Percentiles rank a stretch among this genome's conserved stretches.
phyloP scores from a whole-genome alignment of 1,140 invertebrate species.

The Drosophila persimilis region DNA sequence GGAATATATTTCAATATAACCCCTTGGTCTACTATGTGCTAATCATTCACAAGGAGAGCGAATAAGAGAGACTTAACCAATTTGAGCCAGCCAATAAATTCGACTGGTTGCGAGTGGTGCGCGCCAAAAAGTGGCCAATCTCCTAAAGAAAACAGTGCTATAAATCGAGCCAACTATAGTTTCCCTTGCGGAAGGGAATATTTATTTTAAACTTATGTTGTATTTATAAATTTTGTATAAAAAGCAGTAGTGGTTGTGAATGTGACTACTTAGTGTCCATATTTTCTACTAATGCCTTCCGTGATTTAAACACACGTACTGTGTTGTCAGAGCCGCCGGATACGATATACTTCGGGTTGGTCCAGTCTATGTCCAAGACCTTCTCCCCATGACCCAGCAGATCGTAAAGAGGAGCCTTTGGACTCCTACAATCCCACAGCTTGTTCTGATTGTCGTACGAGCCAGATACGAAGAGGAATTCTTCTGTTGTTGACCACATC shows the following conservation, averaged over 20 bases:
- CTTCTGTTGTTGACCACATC: conserved; percentile 93
- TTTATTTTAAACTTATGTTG: conserved; percentile 31
- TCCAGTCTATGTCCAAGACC: conserved; percentile 97
- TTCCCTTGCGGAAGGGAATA: neutral
- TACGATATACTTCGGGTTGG: conserved; percentile 91
- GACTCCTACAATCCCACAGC: conserved; percentile 97
- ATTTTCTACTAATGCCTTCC: conserved; percentile 72
- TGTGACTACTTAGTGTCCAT: conserved; percentile 50
- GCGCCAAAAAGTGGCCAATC: too few relatives aligned
- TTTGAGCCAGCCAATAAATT: too few relatives aligned
- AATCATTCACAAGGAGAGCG: too few relatives aligned
- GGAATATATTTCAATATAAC: too few relatives aligned
- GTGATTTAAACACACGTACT: conserved; percentile 93
- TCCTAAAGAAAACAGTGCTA: too few relatives aligned
- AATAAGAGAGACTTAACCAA: too few relatives aligned
- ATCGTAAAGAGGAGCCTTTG: conserved; percentile 96
- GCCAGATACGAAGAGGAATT: conserved; percentile 96
- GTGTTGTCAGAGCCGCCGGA: conserved; percentile 97
- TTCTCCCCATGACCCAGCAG: conserved; percentile 97
- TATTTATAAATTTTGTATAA: conserved; percentile 21
- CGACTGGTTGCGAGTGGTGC: too few relatives aligned
- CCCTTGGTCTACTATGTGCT: too few relatives aligned
- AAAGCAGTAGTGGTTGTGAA: conserved; percentile 5
- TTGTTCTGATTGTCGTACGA: conserved; percentile 96
- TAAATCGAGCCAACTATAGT: too few relatives aligned